Conservation (phyloP, 2,113 vertebrate species). For the Pseudopodoces humilis region DNA sequence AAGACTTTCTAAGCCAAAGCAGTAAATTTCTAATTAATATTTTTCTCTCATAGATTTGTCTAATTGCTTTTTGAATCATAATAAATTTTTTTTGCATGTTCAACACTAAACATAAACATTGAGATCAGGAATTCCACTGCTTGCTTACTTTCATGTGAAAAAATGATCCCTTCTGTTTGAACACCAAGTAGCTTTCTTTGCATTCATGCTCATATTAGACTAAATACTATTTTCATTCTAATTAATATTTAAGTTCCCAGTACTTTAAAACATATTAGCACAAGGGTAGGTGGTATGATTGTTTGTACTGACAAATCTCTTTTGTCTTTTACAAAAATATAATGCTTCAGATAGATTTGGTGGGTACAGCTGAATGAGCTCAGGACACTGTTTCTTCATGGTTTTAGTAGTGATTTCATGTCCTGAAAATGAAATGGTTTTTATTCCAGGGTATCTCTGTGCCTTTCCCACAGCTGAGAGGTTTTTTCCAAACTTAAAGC, state of each 20-base stretch:
- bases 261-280: neutral
- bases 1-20: neutral
- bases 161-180: neutral
- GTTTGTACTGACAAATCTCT: neutral
- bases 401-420: neutral
- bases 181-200: neutral
- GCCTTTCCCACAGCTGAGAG: neutral
- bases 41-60: neutral
- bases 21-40: neutral
- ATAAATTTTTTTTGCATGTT: neutral
- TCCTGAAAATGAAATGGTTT: neutral
- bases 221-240: neutral
- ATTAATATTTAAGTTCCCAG: neutral
- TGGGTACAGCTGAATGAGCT: neutral
- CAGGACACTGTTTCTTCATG: neutral
- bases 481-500: neutral
- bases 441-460: neutral
- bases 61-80: neutral
- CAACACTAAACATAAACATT: neutral
- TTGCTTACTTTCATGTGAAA: neutral
- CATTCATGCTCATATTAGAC: neutral
- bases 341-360: neutral
- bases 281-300: neutral
- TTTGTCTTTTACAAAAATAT: neutral
- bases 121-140: neutral